A percentile compares a stretch with the other conserved stretches of the same genome.
Conservation (phyloP, 2,113 vertebrate genomes). For the Caranx melampygus region DNA sequence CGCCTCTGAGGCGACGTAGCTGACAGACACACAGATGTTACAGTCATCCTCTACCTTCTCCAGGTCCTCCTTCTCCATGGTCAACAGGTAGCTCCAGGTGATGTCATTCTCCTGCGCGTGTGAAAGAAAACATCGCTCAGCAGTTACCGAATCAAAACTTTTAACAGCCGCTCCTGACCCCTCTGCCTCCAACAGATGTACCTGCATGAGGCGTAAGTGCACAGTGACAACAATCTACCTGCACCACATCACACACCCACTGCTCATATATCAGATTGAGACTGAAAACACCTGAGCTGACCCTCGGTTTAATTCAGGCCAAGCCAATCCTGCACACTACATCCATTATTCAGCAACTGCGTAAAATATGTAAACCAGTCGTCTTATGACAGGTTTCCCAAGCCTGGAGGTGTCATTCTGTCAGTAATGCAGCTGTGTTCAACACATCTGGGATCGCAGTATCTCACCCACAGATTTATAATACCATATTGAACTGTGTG, state of each 20-base stretch:
- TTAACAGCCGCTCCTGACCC: conserved; percentile 3
- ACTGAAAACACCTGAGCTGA: conserved; percentile 20
- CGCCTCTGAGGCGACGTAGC: conserved; percentile 8
- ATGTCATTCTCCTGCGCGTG: conserved; percentile 86
- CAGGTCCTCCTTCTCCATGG: conserved; percentile 90
- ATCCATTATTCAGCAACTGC: conserved; percentile 20
- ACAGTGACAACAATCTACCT: conserved; percentile 34
- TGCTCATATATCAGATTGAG: conserved; percentile 26
- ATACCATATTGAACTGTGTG: background rate
- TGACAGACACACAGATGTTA: conserved; percentile 46
- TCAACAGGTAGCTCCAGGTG: conserved; percentile 88
- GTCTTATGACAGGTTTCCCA: conserved; percentile 29
- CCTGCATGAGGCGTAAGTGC: conserved; percentile 52
- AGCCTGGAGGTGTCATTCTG: conserved; percentile 13
- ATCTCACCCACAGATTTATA: conserved; percentile 26
- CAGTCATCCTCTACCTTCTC: conserved; percentile 83
- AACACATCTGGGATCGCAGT: background rate
- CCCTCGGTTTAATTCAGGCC: conserved; percentile 22
- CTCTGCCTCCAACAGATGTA: conserved; percentile 42
- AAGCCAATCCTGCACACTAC: conserved; percentile 3
- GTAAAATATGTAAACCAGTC: conserved; percentile 69
- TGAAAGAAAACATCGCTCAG: conserved; percentile 28
- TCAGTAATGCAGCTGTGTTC: conserved; percentile 31
- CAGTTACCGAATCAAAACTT: conserved; percentile 60
- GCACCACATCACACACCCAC: conserved; percentile 32